These are phyloP conservation scores for Notoglanidium macrostoma DNA, from an alignment of 2,797 vertebrate genomes.

Conservation along the genomic window DNA sequence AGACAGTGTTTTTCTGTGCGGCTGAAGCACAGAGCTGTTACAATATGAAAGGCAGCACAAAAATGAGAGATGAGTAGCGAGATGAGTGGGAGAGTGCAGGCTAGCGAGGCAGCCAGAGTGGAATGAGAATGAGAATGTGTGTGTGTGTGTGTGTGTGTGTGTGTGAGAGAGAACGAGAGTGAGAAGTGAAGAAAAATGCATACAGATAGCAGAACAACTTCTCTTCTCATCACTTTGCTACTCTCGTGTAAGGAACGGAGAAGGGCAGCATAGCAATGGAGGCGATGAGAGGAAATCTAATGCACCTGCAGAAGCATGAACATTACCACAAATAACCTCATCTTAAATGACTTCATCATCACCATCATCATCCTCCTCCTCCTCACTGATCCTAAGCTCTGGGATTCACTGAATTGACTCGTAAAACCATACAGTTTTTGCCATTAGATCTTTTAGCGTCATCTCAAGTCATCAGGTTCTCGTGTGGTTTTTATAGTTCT, in stretches of 20 bases:
- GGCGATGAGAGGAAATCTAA: neutral
- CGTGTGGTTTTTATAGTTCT: neutral
- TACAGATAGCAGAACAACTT: neutral
- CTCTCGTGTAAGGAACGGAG: neutral
- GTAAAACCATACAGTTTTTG: neutral
- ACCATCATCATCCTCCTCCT: neutral
- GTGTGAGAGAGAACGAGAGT: neutral
- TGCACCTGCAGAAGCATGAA: neutral
- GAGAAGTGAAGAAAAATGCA: slow-evolving; percentile 5
- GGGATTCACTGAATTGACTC: neutral
- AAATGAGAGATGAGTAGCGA: slow-evolving; percentile 37
- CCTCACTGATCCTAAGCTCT: neutral
- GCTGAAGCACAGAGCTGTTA: slow-evolving; percentile 29
- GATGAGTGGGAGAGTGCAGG: slow-evolving; percentile 23
- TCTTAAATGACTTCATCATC: neutral
- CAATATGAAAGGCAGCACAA: slow-evolving; percentile 41
- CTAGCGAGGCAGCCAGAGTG: slow-evolving; percentile 2
- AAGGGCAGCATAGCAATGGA: neutral
- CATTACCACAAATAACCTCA: neutral
- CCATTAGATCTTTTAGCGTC: neutral
- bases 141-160: neutral
- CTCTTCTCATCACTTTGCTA: neutral
- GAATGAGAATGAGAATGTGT: slow-evolving; percentile 9
- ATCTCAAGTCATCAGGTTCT: neutral
- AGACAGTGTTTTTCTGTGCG: slow-evolving; percentile 21